phyloP scores from a whole-genome alignment of 35 echinoderm and acorn worm species.

The Nesometra sesokonis region DNA sequence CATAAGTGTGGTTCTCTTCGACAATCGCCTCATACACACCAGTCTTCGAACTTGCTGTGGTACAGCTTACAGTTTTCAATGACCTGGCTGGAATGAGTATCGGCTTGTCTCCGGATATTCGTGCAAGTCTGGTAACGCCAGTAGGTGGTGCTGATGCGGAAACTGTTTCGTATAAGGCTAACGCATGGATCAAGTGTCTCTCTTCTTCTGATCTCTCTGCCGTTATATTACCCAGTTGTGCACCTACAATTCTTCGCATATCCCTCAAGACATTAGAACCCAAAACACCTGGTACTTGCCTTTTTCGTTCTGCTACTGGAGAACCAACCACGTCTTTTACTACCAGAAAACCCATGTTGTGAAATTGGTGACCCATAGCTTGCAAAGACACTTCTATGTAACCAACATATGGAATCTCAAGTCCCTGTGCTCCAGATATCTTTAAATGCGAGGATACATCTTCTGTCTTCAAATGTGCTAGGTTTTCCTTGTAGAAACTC shows the following conservation, averaged over 20 bases:
- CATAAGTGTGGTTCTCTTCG: slow-evolving; percentile 9
- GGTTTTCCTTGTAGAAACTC: slow-evolving; percentile 17
- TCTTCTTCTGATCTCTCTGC: neutral
- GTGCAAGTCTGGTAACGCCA: neutral
- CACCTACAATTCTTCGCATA: neutral
- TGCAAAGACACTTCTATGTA: slow-evolving; percentile 14
- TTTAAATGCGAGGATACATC: slow-evolving; percentile 20
- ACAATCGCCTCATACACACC: slow-evolving; percentile 7
- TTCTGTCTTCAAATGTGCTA: slow-evolving; percentile 8
- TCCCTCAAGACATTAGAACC: neutral
- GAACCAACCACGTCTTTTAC: neutral
- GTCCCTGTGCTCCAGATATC: slow-evolving; percentile 14
- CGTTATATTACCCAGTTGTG: neutral
- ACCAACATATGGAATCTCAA: slow-evolving; percentile 11
- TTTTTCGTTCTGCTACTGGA: neutral
- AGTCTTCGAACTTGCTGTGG: neutral
- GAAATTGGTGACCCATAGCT: neutral
- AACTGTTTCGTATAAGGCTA: slow-evolving; percentile 25
- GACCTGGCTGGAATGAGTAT: slow-evolving; percentile 36
- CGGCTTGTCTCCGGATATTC: slow-evolving; percentile 9
- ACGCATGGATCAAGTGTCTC: neutral
- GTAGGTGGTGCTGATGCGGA: neutral
- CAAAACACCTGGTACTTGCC: neutral
- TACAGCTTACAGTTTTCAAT: neutral
- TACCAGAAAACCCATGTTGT: neutral